Evolutionary conservation across 2,888 invertebrate species (phyloP).

Genomic region (Monoplex corrugatus): DNA sequence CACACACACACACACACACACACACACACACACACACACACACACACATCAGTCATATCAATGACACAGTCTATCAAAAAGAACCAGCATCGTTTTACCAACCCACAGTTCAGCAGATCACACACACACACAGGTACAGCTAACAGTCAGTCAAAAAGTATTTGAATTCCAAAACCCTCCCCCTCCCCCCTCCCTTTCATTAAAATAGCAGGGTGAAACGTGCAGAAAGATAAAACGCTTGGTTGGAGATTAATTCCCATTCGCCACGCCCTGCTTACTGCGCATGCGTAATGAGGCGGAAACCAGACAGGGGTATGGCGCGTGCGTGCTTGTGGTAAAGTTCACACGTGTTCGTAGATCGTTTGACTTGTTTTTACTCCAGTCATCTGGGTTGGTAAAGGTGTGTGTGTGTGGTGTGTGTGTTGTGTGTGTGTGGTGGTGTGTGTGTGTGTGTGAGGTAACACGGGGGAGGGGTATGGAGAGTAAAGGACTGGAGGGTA

Average conservation of each 20-base stretch:
- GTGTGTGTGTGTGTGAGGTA: background rate
- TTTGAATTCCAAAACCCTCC: background rate
- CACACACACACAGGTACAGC: background rate
- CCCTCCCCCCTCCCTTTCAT: no score
- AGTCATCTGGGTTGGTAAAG: background rate
- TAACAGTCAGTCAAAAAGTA: background rate
- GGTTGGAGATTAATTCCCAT: conserved; percentile 31
- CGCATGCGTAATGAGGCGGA: conserved; percentile 43
- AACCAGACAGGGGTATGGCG: conserved; percentile 13
- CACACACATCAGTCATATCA: background rate
- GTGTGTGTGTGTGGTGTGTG: background rate
- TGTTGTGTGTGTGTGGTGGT: background rate
- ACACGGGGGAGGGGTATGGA: no score
- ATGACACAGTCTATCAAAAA: no score
- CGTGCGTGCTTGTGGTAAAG: conserved; percentile 36
- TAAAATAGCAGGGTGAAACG: background rate
- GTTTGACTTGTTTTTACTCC: no score
- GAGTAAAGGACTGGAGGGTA: no score
- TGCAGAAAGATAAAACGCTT: conserved; percentile 38
- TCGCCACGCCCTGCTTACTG: conserved; percentile 18
- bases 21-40: conserved; percentile 3
- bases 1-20: conserved; percentile 30
- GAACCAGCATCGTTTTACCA: no score
- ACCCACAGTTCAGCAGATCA: background rate
- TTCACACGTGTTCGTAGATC: background rate